Base-by-base conservation (phyloP, 2,888 invertebrate genomes). In the Dolichomitus sp. region DNA sequence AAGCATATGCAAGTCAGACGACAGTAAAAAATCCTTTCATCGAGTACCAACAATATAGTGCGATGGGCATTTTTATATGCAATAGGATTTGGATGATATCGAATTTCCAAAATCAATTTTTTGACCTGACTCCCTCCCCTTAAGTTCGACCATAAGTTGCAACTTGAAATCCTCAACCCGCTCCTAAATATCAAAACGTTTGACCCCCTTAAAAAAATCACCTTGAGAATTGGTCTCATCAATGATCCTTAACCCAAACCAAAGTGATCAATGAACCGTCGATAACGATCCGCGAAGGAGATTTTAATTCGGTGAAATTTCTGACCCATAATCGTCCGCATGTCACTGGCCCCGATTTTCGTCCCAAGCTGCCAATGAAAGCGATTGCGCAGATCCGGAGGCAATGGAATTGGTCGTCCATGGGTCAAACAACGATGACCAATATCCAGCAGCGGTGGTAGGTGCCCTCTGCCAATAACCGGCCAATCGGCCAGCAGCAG, bases 381-480 rank as follows among this genome's bases (percentile, higher is more conserved):
- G 84, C 1, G 91, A 88, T 72, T 93, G 93, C 2, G 82, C 70
- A 23, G 92, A 88, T 4, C 88, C 87, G 59, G 89, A 86, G 17
- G 90, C 88, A n/a, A 93, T 91, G 7, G 92, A 87, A 30, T 91
- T 90, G 54, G 92, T 91, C 61, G 93, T 89, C 93, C 93, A 93
- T 7, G 91, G 91, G 80, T 93, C 93, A 83, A 93, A 92, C 9
- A 93, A 77, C n/a, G 93, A 91, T 0, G 93, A 92, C 92, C 93
- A 93, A 70, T 93, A 93, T 0, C 91, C 91, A 0, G 90, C 88
- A 4, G 93, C 90, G 0, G 92, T 87, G 4, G 92, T 89, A 0
- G 90, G 89, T 19, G 92, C 92, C 73, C 93, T 93, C 68, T 93
- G 93, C 90, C 93, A 93, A 45, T 93, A 93, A 0, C 93, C 90